Evolutionary conservation across 2,113 vertebrate genomes (phyloP).

Genomic region (Neodontobutis hainanensis): DNA sequence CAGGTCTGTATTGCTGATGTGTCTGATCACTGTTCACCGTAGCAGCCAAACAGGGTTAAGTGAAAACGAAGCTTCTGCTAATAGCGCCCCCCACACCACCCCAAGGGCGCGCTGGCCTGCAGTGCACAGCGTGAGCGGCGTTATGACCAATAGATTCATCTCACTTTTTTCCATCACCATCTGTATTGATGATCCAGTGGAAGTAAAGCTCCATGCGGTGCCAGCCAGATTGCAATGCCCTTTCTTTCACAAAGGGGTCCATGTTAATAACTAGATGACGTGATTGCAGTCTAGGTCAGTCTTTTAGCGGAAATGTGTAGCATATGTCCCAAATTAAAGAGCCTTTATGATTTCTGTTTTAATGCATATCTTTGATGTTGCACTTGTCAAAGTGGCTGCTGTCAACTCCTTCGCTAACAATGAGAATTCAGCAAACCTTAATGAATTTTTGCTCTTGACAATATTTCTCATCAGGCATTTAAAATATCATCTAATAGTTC

Average conservation of each 20-base stretch:
- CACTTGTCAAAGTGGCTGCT: neutral
- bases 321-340: slow-evolving; percentile 2
- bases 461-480: slow-evolving; percentile 2
- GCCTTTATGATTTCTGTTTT: slow-evolving; percentile 10
- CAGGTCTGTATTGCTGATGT: slow-evolving; percentile 2
- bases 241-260: slow-evolving; percentile 44
- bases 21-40: slow-evolving; percentile 9
- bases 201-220: slow-evolving; percentile 15
- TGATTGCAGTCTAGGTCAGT: slow-evolving; percentile 24
- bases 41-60: slow-evolving; percentile 32
- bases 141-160: slow-evolving; percentile 47
- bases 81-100: no score
- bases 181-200: slow-evolving; percentile 38
- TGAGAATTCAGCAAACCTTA: neutral
- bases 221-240: slow-evolving; percentile 32
- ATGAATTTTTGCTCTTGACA: slow-evolving; percentile 5
- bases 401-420: neutral
- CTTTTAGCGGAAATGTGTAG: neutral
- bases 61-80: slow-evolving; percentile 36
- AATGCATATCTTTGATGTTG: neutral
- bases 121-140: slow-evolving; percentile 23
- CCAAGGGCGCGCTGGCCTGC: slow-evolving; percentile 6
- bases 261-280: slow-evolving; percentile 33
- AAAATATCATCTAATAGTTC: neutral
- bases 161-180: slow-evolving; percentile 35